These are phyloP conservation scores for Rhinichthys osculus DNA, from an alignment of 2,797 vertebrate species.

Conservation along the genomic window DNA sequence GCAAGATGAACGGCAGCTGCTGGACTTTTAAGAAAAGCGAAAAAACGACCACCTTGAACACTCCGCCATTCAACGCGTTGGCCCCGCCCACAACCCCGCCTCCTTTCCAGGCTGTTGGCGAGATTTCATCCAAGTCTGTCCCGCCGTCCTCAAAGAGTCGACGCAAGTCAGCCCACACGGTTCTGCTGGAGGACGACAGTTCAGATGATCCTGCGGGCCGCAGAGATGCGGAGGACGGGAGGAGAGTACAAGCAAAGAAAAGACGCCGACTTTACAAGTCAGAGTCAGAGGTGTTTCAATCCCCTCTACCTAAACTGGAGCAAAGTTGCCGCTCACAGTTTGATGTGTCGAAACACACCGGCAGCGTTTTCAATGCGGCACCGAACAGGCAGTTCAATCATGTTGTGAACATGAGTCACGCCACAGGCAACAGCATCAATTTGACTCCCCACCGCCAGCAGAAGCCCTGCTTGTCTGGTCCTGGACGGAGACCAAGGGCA, in stretches of 20 bases:
- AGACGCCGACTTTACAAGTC: conserved; percentile 79
- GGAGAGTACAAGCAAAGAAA: conserved; percentile 70
- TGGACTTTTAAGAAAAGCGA: conserved; percentile 82
- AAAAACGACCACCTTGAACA: conserved; percentile 57
- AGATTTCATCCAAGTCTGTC: conserved; percentile 56
- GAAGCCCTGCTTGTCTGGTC: conserved; percentile 60
- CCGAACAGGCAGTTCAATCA: conserved; percentile 72
- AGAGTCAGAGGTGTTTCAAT: conserved; percentile 74
- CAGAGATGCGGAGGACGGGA: conserved; percentile 64
- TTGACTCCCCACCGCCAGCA: conserved; percentile 68
- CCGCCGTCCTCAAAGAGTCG: conserved; percentile 77
- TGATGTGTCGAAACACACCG: conserved; percentile 71
- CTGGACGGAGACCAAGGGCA: conserved; percentile 71
- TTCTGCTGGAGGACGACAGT: conserved; percentile 88
- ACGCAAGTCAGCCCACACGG: conserved; percentile 89
- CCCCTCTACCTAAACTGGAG: conserved; percentile 71
- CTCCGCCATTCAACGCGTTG: conserved; percentile 30
- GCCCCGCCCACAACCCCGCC: conserved; percentile 72
- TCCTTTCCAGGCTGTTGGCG: conserved; percentile 49
- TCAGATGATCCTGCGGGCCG: conserved; percentile 71
- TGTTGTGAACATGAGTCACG: conserved; percentile 58
- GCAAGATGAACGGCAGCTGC: conserved; percentile 86
- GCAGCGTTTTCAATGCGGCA: conserved; percentile 72
- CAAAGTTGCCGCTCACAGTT: conserved; percentile 59
- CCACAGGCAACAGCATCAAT: conserved; percentile 59